Evolutionary conservation across 2,888 invertebrate genomes (phyloP).

Genomic region (Tuberolachnus salignus): DNA sequence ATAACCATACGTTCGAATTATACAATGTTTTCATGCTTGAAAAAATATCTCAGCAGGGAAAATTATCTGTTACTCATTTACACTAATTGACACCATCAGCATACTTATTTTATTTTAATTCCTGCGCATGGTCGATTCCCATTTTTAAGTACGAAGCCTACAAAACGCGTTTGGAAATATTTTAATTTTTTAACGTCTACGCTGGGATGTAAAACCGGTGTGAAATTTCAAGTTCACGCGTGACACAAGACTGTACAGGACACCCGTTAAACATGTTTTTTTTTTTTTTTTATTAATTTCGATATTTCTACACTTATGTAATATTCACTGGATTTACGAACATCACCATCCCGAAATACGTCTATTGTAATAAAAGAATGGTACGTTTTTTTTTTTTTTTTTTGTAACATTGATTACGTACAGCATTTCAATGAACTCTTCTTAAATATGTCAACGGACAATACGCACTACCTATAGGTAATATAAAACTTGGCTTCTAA

Average conservation of each 20-base stretch:
- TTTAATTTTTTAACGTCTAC: constrained; percentile 18
- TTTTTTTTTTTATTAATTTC: constrained; percentile 16
- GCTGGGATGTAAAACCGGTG: constrained; percentile 42
- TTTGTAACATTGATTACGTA: constrained; percentile 21
- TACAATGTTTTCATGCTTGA: no score
- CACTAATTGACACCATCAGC: constrained; percentile 1
- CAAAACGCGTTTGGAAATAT: constrained; percentile 40
- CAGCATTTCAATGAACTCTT: constrained; percentile 19
- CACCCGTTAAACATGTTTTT: constrained; percentile 43
- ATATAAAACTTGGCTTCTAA: neutral
- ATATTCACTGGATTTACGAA: constrained; percentile 35
- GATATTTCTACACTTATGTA: constrained; percentile 35
- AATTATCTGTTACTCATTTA: constrained; percentile 20
- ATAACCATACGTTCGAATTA: no score
- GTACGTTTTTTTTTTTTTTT: neutral
- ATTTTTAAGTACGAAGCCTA: constrained; percentile 10
- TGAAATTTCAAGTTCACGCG: constrained; percentile 45
- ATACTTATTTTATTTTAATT: constrained; percentile 29
- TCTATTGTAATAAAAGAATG: constrained; percentile 34
- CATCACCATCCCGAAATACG: constrained; percentile 2
- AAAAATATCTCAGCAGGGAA: no score
- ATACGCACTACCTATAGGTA: neutral
- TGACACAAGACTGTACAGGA: constrained; percentile 35
- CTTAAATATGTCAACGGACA: constrained; percentile 14
- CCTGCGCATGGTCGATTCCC: neutral